Base-by-base conservation (phyloP, 2,888 invertebrate genomes). In the Cryptocephalus moraei region DNA sequence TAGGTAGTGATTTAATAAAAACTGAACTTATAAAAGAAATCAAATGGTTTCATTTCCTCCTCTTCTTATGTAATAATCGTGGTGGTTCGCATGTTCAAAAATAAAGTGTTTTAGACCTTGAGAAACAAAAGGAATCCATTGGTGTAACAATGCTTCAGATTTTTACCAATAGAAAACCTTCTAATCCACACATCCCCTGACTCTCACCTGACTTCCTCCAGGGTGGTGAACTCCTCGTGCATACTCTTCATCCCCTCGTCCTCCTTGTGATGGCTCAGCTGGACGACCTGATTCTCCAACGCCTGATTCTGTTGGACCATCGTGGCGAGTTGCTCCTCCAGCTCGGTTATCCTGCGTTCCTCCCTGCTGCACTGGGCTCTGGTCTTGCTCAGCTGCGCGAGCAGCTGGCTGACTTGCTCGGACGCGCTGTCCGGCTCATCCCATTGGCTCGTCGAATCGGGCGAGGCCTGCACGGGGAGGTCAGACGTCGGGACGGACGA, bases 161-260 rank as follows among this genome's bases (percentile, higher is more conserved):
- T 22, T 6, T 22, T 4, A 22, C 3, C 6, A 22, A 4, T 22
- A 6, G 22, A 22, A 22, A 22, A 22, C 6, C 22, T 22, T 22
- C 3, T 6, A 6, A 22, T 22, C 6, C 2, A 22, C 22, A 22
- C 22, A 22, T 6, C 22, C 22, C 6, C 2, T 6, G 2, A 36
- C 6, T 12, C 36, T 36, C 73, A 87, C 86, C 88, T 80, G 57
- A 89, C 86, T 84, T 90, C 89, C 66, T 90, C 89, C 57, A 89
- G 76, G 55, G 86, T 84, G 46, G 81, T 82, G 61, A 90, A 80
- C 68, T 90, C 90, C 62, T 90, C 89, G 58, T 90, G 88, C 71
- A 86, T 80, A 45, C 82, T 84, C 67, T 86, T 87, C 66, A 87
- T 82, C 62, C 87, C 86, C 56, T 86, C 83, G 44, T 85, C 86